Evolutionary conservation across 2,888 invertebrate species (phyloP), one percentile per base, ranked within the genome.

Genomic region (Flexamia atlantica): DNA sequence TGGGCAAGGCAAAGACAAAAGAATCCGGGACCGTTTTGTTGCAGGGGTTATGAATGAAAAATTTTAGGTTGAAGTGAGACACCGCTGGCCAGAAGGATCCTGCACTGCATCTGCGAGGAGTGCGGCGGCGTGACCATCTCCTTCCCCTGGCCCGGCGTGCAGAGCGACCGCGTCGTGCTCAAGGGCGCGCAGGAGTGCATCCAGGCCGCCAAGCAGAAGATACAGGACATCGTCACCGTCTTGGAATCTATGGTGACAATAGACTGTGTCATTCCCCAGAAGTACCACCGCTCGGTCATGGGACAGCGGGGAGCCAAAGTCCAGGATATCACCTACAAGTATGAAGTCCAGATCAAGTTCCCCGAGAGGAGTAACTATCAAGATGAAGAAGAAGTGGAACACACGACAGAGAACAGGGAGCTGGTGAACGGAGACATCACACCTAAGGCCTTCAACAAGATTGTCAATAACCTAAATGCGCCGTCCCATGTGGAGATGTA

Each of bases 121-220:
- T 98, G 95, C 89, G 98, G 99, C 46, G 98, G 98, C 81, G 98
- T 99, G 28, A 95, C 95, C 90, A 98, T 99, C 88, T 98, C 98
- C 28, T 99, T 99, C 92, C 99, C 99, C 9, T 72, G 83, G 17
- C 36, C 50, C 10, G 86, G 79, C 53, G 85, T 70, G 83, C 93
- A 93, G 87, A 95, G 95, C 87, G 95, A 96, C 89, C 93, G 93
- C 72, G 96, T 97, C 32, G 93, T 94, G 32, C 92, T 97, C 36
- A 96, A 96, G 89, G 96, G 96, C 40, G 94, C 97, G 82, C 97
- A 97, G 90, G 98, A 99, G 87, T 98, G 97, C 90, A 98, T 98
- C 86, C 60, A 83, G 36, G 83, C 95, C 2, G 99, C 99, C 42
- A 98, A 97, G 89, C 92, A 93, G 86, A 94, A 97, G 86, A 98